A percentile compares a stretch with the other conserved stretches of the same genome.
phyloP scores from a whole-genome alignment of 1,140 invertebrate species.

The Anastatus disparis region DNA sequence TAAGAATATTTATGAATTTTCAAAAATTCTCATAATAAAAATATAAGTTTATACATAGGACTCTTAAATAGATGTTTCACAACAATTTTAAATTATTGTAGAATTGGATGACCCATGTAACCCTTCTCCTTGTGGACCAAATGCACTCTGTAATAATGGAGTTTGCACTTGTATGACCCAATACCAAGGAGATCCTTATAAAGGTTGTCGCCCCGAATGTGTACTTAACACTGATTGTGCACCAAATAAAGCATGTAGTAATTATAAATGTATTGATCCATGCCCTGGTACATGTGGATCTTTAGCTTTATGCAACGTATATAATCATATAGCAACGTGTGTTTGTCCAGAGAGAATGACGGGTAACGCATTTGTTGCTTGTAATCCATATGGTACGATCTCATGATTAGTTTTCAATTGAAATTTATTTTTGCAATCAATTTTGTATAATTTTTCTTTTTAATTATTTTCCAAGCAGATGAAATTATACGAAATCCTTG shows the following conservation, averaged over 20 bases:
- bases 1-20: not conserved
- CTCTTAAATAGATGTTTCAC: not conserved
- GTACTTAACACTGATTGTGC: conserved; percentile 75
- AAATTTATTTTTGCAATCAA: not conserved
- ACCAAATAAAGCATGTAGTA: conserved; percentile 71
- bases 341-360: conserved; percentile 72
- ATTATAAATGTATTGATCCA: conserved; percentile 76
- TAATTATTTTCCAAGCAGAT: conserved; percentile 48
- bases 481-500: conserved; percentile 64
- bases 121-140: conserved; percentile 72
- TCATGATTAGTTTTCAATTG: not conserved
- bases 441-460: conserved; percentile 45
- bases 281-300: conserved; percentile 76
- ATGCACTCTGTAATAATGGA: conserved; percentile 67
- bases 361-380: conserved; percentile 75
- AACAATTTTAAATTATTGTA: conserved; percentile 30
- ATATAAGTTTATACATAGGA: not conserved
- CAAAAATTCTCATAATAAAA: not conserved
- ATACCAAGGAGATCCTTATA: conserved; percentile 64
- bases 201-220: conserved; percentile 76
- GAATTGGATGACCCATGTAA: conserved; percentile 69
- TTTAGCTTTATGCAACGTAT: conserved; percentile 76
- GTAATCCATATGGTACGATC: conserved; percentile 22
- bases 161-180: conserved; percentile 64
- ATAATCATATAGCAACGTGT: conserved; percentile 78